A percentile compares a stretch with the other conserved stretches of the same genome.
phyloP scores from a whole-genome alignment of 1,140 invertebrate species.

The Plectrocnemia conspersa region DNA sequence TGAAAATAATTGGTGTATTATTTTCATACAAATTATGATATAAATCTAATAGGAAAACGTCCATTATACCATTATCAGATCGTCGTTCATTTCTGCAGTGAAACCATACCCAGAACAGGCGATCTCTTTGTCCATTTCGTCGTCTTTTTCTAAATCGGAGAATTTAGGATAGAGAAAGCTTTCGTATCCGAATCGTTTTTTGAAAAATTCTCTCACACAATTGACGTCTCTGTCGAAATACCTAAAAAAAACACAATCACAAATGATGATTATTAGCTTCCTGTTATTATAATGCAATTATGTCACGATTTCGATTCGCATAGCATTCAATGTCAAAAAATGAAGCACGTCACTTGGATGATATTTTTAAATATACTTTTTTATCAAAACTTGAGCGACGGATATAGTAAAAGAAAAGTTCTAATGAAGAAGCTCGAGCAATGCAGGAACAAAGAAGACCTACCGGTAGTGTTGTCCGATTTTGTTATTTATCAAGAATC shows the following conservation, averaged over 20 bases:
- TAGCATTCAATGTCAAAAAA: no score
- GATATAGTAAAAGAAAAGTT: slow-evolving; percentile 23
- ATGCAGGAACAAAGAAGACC: slow-evolving; percentile 16
- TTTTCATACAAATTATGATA: background rate
- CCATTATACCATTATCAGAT: slow-evolving; percentile 57
- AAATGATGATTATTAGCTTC: no score
- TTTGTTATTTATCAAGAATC: slow-evolving; percentile 19
- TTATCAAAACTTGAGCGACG: no score
- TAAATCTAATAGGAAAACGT: background rate
- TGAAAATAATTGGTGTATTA: slow-evolving; percentile 23
- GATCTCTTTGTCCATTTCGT: slow-evolving; percentile 82
- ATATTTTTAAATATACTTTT: no score
- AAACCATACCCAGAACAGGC: slow-evolving; percentile 89
- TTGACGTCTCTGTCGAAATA: slow-evolving; percentile 95
- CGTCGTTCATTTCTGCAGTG: slow-evolving; percentile 77
- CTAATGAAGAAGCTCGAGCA: slow-evolving; percentile 23
- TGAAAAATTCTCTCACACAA: slow-evolving; percentile 91
- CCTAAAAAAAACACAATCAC: slow-evolving; percentile 44
- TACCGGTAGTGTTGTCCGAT: slow-evolving; percentile 18
- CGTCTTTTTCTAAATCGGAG: slow-evolving; percentile 76
- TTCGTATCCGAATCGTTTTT: slow-evolving; percentile 86
- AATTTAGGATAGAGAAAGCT: slow-evolving; percentile 85
- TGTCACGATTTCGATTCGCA: no score
- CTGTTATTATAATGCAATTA: no score
- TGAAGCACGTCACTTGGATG: no score